These are phyloP conservation scores for Holothuria glaberrima DNA, from an alignment of 35 echinoderm and acorn worm species.

Conservation along the genomic window DNA sequence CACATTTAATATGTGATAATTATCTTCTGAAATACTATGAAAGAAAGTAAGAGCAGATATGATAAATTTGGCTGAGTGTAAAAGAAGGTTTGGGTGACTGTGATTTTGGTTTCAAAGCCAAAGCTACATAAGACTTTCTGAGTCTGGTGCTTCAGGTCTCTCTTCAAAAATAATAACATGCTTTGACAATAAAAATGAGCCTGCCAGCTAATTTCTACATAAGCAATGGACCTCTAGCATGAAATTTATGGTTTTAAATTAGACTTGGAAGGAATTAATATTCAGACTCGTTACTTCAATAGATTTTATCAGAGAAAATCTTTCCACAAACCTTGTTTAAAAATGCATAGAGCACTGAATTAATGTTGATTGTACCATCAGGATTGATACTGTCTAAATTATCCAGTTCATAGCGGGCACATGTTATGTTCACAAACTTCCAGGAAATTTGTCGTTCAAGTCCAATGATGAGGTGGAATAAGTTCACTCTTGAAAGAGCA, in stretches of 20 bases:
- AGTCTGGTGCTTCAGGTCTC: no score
- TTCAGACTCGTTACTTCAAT: background rate
- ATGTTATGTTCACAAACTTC: slow-evolving; percentile 82
- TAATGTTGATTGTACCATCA: slow-evolving; percentile 78
- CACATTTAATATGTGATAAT: no score
- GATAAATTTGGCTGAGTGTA: no score
- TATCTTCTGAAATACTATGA: no score
- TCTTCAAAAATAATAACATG: no score
- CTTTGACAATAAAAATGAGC: no score
- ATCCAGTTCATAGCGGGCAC: slow-evolving; percentile 83
- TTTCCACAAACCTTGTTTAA: slow-evolving; percentile 79
- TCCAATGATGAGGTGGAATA: slow-evolving; percentile 86
- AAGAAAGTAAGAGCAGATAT: no score
- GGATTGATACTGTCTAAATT: slow-evolving; percentile 82
- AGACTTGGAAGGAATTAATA: background rate
- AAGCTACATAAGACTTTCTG: no score
- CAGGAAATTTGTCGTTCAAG: slow-evolving; percentile 80
- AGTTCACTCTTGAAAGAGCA: slow-evolving; percentile 50
- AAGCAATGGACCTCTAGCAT: background rate
- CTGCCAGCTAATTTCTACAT: background rate
- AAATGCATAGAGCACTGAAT: slow-evolving; percentile 80
- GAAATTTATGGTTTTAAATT: background rate
- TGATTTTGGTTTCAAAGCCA: no score
- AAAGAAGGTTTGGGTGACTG: no score
- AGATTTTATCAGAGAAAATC: background rate